phyloP scores from a whole-genome alignment of 2,797 vertebrate genomes.

The Alcedo quadribrachys region DNA sequence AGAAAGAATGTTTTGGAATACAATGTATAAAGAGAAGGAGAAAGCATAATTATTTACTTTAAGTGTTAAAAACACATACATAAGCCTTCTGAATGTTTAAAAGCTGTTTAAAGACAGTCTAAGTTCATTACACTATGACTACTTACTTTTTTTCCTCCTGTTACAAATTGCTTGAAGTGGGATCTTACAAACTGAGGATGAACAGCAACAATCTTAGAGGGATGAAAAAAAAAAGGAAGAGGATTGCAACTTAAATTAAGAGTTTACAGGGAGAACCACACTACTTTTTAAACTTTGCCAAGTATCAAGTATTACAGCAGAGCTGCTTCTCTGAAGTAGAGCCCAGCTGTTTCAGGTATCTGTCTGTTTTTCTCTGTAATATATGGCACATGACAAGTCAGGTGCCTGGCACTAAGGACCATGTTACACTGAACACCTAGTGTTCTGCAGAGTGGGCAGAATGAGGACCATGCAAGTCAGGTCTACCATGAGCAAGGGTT shows the following conservation, averaged over 20 bases:
- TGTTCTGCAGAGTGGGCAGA: neutral
- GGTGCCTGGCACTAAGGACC: neutral
- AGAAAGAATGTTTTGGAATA: neutral
- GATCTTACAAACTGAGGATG: conserved; percentile 94
- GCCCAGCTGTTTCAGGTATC: neutral
- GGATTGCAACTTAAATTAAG: neutral
- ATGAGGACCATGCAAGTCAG: neutral
- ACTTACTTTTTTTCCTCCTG: conserved; percentile 95
- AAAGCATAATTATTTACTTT: neutral
- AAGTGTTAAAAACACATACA: neutral
- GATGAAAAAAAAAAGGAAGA: fast-evolving
- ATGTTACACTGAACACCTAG: neutral
- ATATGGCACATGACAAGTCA: neutral
- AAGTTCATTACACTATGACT: neutral
- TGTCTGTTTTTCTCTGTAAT: neutral
- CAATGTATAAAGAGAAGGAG: neutral
- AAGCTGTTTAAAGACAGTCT: neutral
- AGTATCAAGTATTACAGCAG: neutral
- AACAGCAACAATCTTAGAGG: conserved; percentile 84
- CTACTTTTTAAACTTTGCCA: neutral
- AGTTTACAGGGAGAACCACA: neutral
- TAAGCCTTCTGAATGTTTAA: neutral
- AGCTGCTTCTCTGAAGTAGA: neutral
- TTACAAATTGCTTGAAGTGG: conserved; percentile 98
- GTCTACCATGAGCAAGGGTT: neutral